These are phyloP conservation scores for Scaptodrosophila lebanonensis DNA, from an alignment of 1,140 invertebrate genomes.

Conservation along the genomic window DNA sequence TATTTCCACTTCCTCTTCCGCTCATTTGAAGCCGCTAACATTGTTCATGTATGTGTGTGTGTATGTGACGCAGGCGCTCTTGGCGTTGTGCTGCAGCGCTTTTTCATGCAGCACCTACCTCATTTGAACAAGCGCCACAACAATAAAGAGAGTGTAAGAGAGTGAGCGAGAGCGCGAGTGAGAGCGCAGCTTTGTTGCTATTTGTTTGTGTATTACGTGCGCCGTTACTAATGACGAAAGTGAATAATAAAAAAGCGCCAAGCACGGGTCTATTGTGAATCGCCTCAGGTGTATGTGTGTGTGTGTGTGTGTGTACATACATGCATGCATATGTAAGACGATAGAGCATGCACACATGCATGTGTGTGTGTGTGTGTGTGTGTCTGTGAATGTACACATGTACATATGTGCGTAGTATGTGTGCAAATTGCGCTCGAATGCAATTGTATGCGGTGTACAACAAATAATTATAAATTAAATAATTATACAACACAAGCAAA, in stretches of 20 bases:
- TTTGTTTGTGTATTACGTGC: constrained; percentile 51
- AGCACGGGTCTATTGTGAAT: constrained; percentile 27
- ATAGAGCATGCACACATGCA: constrained; percentile 3
- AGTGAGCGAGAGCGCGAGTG: constrained; percentile 23
- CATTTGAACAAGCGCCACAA: no score
- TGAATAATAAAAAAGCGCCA: constrained; percentile 55
- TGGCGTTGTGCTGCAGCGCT: neutral
- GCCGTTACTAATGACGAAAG: constrained; percentile 71
- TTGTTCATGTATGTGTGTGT: neutral
- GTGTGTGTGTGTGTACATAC: neutral
- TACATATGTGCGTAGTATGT: no score
- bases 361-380: constrained; percentile 15
- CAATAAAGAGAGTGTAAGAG: constrained; percentile 23
- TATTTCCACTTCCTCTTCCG: constrained; percentile 72
- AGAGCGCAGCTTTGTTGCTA: constrained; percentile 6
- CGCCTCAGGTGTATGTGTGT: constrained; percentile 6
- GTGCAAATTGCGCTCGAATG: neutral
- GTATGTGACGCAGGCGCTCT: no score
- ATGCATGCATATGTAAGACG: no score
- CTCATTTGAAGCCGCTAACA: constrained; percentile 36
- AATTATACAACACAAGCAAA: constrained; percentile 69
- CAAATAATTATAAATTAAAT: constrained; percentile 72
- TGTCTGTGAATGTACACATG: constrained; percentile 18
- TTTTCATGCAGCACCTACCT: no score
- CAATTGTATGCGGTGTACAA: neutral